Evolutionary conservation across 2,797 vertebrate genomes (phyloP).

Genomic region (Muscicapa comitata): DNA sequence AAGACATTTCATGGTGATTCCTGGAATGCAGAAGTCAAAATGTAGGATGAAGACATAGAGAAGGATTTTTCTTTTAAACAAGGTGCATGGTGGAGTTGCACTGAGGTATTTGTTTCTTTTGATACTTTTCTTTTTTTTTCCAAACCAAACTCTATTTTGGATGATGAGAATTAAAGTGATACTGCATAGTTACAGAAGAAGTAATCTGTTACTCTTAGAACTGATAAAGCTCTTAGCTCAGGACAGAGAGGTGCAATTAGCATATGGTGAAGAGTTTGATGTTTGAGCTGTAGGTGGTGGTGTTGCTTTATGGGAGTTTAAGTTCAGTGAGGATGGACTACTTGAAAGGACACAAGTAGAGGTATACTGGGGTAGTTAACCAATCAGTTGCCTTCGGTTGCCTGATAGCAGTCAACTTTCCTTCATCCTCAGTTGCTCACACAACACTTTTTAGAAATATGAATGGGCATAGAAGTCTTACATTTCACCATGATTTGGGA

Average conservation of each 20-base stretch:
- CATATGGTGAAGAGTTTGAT: conserved; percentile 4
- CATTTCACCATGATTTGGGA: neutral
- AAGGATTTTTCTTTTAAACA: neutral
- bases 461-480: neutral
- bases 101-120: neutral
- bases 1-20: neutral
- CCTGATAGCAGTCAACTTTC: neutral
- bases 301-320: conserved; percentile 55
- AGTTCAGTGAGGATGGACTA: neutral
- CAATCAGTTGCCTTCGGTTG: neutral
- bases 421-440: neutral
- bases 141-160: neutral
- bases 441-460: neutral
- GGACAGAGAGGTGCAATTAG: neutral
- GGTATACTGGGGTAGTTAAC: neutral
- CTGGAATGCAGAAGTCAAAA: neutral
- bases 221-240: neutral
- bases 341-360: neutral
- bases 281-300: conserved; percentile 66
- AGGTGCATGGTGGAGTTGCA: neutral
- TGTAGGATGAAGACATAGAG: neutral
- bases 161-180: neutral
- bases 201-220: neutral
- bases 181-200: neutral
- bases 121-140: neutral